phyloP scores from a whole-genome alignment of 1,140 invertebrate genomes.

The Bombyx mori region DNA sequence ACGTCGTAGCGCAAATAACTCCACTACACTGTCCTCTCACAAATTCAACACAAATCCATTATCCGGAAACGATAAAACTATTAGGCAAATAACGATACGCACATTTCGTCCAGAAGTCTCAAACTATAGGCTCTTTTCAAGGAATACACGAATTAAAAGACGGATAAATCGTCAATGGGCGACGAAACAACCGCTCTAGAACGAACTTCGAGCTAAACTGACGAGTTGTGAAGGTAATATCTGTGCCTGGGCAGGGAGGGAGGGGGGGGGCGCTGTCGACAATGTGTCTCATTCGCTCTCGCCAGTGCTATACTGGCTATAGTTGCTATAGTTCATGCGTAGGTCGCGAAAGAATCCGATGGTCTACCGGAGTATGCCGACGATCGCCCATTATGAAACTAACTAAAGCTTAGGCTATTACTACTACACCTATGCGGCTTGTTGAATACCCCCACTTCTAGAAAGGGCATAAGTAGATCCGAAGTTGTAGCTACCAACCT shows the following conservation, averaged over 20 bases:
- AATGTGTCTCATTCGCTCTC: conserved; percentile 36
- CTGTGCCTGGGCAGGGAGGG: conserved; percentile 33
- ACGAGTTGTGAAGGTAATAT: conserved; percentile 14
- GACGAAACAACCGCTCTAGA: conserved; percentile 26
- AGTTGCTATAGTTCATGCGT: conserved; percentile 10
- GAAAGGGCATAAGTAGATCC: no score
- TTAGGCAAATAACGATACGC: neutral
- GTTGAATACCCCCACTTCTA: no score
- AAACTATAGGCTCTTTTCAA: conserved; percentile 29
- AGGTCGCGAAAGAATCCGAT: conserved; percentile 38
- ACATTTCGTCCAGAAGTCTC: conserved; percentile 15
- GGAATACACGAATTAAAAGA: conserved; percentile 51
- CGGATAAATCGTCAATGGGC: conserved; percentile 27
- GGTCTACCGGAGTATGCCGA: conserved; percentile 14
- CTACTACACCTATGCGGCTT: no score
- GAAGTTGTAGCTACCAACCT: no score
- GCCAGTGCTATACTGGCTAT: conserved; percentile 7
- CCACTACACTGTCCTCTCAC: conserved; percentile 44
- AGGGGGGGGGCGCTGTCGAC: conserved; percentile 30
- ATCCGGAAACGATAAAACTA: conserved; percentile 13
- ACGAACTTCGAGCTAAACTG: conserved; percentile 38
- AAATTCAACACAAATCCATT: conserved; percentile 40
- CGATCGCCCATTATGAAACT: conserved; percentile 17
- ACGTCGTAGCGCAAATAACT: conserved; percentile 43
- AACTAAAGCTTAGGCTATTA: no score